A percentile compares a stretch with the other conserved stretches of the same genome.
phyloP scores from a whole-genome alignment of 2,113 vertebrate genomes.

The Platysternon megacephalum region DNA sequence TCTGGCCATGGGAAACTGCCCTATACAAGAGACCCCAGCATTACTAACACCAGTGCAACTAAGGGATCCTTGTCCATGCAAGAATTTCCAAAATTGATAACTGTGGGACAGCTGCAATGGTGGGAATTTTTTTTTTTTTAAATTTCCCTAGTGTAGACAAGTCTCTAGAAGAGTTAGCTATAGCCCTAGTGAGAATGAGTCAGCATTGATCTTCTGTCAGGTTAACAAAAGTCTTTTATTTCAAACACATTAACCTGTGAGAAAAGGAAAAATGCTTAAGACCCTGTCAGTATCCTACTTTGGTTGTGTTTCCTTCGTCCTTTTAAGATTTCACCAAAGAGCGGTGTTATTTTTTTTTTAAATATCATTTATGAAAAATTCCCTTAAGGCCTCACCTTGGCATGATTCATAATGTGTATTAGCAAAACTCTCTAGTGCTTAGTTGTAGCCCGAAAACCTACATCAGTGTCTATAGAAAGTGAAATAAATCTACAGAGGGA shows the following conservation, averaged over 20 bases:
- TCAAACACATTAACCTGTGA: background rate
- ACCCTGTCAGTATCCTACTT: background rate
- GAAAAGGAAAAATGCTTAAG: slow-evolving; percentile 20
- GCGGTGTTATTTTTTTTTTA: background rate
- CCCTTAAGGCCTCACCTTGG: background rate
- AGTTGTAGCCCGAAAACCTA: background rate
- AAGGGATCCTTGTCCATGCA: background rate
- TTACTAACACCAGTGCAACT: background rate
- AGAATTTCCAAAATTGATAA: background rate
- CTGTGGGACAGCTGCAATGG: background rate
- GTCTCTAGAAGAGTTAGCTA: background rate
- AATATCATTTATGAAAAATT: background rate
- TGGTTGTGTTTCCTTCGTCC: background rate
- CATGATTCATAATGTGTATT: background rate
- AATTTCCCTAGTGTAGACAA: background rate
- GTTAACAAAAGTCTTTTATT: slow-evolving; percentile 21
- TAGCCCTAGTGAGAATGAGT: slow-evolving; percentile 35
- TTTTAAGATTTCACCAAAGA: background rate
- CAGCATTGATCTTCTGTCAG: slow-evolving; percentile 57
- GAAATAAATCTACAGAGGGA: background rate
- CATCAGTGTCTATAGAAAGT: background rate
- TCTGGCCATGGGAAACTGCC: background rate
- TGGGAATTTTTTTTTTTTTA: background rate
- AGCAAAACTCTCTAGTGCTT: background rate
- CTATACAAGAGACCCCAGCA: background rate